Evolutionary conservation across 2,797 vertebrate genomes (phyloP), one percentile per base, ranked within the genome.

Genomic region (Argentina silus): DNA sequence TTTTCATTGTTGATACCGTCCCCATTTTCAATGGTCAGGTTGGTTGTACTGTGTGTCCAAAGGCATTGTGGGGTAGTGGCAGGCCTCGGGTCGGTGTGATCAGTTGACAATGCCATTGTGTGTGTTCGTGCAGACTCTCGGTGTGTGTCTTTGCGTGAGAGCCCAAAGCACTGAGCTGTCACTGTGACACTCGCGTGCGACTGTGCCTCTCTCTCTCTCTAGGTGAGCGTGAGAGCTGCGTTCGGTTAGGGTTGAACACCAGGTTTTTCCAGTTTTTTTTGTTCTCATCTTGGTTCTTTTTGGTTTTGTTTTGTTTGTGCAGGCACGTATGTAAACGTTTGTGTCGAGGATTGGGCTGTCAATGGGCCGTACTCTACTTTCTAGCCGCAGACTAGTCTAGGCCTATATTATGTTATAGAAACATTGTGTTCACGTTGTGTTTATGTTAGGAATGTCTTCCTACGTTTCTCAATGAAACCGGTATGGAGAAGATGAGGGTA

Each of bases 201-300:
- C 90, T 82, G 81, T 79, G 86, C 87, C 85, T 89, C 79, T 81
- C 81, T 17, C 76, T 44, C 27, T 84, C 85, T 91, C 75, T 64
- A 73, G 59, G 83, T 87, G 93, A 92, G 93, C 94, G 93, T 95
- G 94, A 93, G 89, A 95, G 93, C 89, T 83, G 78, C 72, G 79
- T 86, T 76, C 89, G 81, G 86, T 79, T 90, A 72, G 76, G 82
- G 92, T 89, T 93, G 93, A 92, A 89, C 83, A 87, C 90, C 94
- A 91, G 93, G 94, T 94, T 94, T 94, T 95, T 93, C 93, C 93
- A 92, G 93, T 93, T 94, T 93, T 89, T 82, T 69, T 87, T 90
- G 71, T 86, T 89, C 81, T 87, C 48, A 60, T 68, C 61, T 76
- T 72, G 57, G 63, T 85, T 89, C 85, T 81, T 87, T 88, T 87